Conservation (phyloP, 92 coral and sea anemone genomes). For the Palythoa caribaeorum region DNA sequence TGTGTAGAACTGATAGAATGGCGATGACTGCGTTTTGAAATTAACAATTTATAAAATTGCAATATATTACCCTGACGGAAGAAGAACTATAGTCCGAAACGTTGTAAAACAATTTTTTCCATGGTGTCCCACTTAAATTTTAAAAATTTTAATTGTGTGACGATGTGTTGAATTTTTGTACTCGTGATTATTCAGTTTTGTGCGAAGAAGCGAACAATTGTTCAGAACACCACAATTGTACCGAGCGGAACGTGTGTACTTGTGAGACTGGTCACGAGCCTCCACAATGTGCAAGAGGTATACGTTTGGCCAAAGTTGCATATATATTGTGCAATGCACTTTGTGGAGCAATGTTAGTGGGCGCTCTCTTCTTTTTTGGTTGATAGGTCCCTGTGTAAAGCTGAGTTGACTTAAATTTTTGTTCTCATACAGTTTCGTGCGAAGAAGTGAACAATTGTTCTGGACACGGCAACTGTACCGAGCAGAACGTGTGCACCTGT, state of each 20-base stretch:
- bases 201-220: neutral
- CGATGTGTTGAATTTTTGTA: neutral
- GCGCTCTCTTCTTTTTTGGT: neutral
- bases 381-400: no score
- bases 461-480: slow-evolving; percentile 5
- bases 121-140: no score
- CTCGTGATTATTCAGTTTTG: neutral
- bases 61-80: no score
- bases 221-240: slow-evolving; percentile 3
- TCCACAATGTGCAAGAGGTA: neutral
- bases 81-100: no score
- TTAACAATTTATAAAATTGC: no score
- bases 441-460: slow-evolving; percentile 1
- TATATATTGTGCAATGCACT: no score
- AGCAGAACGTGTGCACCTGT: neutral
- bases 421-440: neutral
- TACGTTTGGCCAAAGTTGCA: no score
- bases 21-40: no score
- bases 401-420: neutral
- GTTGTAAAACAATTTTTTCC: no score
- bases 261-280: neutral
- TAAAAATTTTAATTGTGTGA: neutral
- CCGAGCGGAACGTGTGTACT: neutral
- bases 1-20: no score
- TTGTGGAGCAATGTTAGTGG: no score